Conservation (phyloP, 2,113 vertebrate species). For the Sisor rabdophorus region DNA sequence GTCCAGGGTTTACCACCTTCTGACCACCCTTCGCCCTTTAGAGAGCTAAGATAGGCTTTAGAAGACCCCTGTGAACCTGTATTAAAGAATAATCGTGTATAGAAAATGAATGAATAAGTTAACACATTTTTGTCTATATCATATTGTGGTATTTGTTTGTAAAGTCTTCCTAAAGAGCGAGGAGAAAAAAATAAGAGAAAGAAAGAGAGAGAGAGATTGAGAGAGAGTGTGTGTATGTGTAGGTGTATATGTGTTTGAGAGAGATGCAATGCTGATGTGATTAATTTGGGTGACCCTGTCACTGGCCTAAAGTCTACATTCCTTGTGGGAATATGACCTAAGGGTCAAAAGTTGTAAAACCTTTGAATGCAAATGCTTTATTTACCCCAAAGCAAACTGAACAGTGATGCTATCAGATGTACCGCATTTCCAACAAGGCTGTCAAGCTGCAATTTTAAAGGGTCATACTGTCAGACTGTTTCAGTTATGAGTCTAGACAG, state of each 20-base stretch:
- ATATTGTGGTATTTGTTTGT: not conserved
- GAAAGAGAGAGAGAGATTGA: slow-evolving; percentile 30
- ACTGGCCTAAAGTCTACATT: slow-evolving; percentile 59
- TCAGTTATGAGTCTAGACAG: not conserved
- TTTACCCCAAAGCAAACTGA: not conserved
- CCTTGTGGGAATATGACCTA: slow-evolving; percentile 68
- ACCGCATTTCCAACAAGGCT: slow-evolving; percentile 22
- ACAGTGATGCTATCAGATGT: not conserved
- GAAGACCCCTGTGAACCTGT: no score
- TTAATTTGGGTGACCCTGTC: slow-evolving; percentile 75
- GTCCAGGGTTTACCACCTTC: no score
- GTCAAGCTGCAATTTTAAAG: slow-evolving; percentile 5
- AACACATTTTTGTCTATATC: no score
- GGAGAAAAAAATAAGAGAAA: slow-evolving; percentile 56
- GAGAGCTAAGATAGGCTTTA: no score
- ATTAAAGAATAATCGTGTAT: no score
- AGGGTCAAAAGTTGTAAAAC: slow-evolving; percentile 49
- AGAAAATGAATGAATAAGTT: no score
- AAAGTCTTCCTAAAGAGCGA: slow-evolving; percentile 54
- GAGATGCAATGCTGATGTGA: slow-evolving; percentile 58
- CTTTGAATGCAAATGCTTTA: slow-evolving; percentile 54
- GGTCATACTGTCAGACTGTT: not conserved
- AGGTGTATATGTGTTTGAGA: no score
- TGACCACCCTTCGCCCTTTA: no score
- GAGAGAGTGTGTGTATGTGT: no score